These are phyloP conservation scores for Leptinotarsa haldemani DNA, from an alignment of 2,888 invertebrate species.

Conservation along the genomic window DNA sequence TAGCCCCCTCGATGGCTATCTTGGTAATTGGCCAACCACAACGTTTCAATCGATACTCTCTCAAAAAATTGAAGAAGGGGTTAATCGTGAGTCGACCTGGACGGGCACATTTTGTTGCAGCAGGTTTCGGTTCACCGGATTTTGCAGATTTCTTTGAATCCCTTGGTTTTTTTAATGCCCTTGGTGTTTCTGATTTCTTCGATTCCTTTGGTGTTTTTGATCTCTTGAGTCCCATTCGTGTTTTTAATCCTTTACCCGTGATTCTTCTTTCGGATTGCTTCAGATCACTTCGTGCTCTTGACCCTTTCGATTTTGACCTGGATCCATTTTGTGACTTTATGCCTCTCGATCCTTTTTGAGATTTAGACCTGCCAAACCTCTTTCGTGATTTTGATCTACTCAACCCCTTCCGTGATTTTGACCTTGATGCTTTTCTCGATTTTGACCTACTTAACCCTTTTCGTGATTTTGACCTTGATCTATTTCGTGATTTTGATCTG, in stretches of 20 bases:
- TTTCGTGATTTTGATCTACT: no score
- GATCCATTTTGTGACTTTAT: background rate
- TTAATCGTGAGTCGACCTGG: conserved; percentile 47
- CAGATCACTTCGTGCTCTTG: background rate
- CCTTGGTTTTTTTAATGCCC: no score
- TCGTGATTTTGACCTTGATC: no score
- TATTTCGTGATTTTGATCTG: no score
- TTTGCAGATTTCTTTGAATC: background rate
- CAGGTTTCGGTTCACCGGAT: background rate
- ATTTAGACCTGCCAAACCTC: no score
- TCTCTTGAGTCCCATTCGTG: background rate
- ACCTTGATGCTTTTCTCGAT: no score
- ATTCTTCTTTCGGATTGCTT: background rate
- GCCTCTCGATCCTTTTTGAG: background rate
- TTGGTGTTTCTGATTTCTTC: no score
- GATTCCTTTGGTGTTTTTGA: no score
- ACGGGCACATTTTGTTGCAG: conserved; percentile 14
- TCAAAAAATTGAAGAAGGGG: conserved; percentile 58
- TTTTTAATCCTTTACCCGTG: background rate
- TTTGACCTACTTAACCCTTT: no score
- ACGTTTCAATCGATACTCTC: conserved; percentile 53
- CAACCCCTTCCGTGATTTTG: no score
- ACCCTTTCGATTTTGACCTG: background rate
- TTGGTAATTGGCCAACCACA: conserved; percentile 54
- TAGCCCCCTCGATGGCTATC: conserved; percentile 58